A percentile compares a stretch with the other conserved stretches of the same genome.
phyloP scores from a whole-genome alignment of 1,140 invertebrate genomes.

The Drosophila neocordata region DNA sequence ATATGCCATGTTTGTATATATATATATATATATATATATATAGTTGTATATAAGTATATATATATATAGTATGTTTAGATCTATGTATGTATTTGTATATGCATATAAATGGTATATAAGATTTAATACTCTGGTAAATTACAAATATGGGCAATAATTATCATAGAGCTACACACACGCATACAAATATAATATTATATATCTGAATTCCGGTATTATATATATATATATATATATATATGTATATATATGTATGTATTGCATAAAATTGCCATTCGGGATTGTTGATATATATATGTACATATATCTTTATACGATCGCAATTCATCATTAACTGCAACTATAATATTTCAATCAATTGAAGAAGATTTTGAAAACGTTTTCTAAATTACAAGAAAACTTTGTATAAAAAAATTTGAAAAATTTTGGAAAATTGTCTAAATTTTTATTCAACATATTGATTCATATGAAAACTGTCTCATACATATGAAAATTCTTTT shows the following conservation, averaged over 20 bases:
- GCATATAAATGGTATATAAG: conserved; percentile 32
- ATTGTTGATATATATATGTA: not conserved
- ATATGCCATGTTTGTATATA: not conserved
- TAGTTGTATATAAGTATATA: conserved; percentile 27
- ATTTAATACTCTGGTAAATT: conserved; percentile 52
- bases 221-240: conserved; percentile 37
- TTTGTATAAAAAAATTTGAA: too few species aligned
- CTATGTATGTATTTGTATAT: conserved; percentile 41
- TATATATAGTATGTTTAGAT: conserved; percentile 37
- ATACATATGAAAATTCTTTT: too few species aligned
- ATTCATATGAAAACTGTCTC: too few species aligned
- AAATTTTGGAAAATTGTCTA: too few species aligned
- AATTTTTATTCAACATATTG: too few species aligned
- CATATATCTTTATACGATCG: not conserved
- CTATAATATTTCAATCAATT: too few species aligned
- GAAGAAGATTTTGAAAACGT: too few species aligned
- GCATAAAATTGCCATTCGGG: not conserved
- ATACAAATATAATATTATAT: conserved; percentile 5
- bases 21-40: conserved; percentile 15
- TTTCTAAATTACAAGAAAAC: too few species aligned
- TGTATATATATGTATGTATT: conserved; percentile 39
- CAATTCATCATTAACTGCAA: too few species aligned
- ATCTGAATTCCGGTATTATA: conserved; percentile 3
- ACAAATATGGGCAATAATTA: conserved; percentile 30
- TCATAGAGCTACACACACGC: conserved; percentile 13